Percentiles rank a stretch among this genome's conserved stretches.
phyloP scores from a whole-genome alignment of 2,113 vertebrate species.

The Argyrosomus japonicus region DNA sequence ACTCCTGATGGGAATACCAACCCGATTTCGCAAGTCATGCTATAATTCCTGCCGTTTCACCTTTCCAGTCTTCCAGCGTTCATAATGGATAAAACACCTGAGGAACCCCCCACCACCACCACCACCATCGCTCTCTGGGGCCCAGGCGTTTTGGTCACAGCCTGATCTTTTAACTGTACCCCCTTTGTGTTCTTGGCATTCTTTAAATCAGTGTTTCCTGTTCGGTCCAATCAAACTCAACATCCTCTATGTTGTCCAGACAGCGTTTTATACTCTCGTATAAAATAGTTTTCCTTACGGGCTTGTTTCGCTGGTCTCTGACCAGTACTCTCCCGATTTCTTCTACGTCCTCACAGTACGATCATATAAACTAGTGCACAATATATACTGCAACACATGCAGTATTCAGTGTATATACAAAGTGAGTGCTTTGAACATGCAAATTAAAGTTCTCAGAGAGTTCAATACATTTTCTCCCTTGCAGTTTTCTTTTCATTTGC shows the following conservation, averaged over 20 bases:
- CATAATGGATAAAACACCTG: constrained; percentile 77
- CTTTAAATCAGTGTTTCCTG: constrained; percentile 37
- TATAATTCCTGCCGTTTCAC: constrained; percentile 63
- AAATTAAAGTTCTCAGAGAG: neutral
- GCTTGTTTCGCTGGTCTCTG: neutral
- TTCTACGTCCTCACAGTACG: neutral
- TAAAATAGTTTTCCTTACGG: constrained; percentile 25
- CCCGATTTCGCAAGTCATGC: constrained; percentile 62
- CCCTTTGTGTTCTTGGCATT: constrained; percentile 44
- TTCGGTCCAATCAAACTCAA: constrained; percentile 3
- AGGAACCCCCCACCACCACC: neutral
- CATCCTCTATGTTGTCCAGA: constrained; percentile 9
- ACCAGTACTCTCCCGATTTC: neutral
- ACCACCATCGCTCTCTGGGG: constrained; percentile 9
- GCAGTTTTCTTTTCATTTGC: neutral
- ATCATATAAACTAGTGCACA: neutral
- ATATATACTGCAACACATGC: neutral
- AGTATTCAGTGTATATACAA: neutral
- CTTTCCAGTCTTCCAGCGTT: constrained; percentile 34
- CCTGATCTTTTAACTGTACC: constrained; percentile 45
- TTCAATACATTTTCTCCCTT: neutral
- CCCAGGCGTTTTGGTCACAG: constrained; percentile 50
- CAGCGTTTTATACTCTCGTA: constrained; percentile 6
- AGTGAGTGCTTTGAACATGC: neutral
- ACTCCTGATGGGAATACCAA: constrained; percentile 70